phyloP scores from a whole-genome alignment of 2,797 vertebrate species.

The Platyrinchus mystaceus region DNA sequence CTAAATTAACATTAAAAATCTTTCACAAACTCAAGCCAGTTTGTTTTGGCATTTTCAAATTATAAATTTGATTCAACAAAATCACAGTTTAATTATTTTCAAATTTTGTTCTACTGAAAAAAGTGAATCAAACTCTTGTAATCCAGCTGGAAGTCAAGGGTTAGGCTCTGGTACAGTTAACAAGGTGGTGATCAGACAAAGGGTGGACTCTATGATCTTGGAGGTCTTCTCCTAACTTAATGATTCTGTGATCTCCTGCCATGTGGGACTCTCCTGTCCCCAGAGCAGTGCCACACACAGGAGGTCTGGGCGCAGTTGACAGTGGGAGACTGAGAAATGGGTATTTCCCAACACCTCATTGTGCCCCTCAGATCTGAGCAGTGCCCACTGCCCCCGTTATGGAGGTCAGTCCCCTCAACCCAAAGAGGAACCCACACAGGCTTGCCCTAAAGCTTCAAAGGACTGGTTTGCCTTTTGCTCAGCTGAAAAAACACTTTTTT shows the following conservation, averaged over 20 bases:
- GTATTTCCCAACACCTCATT: accelerated
- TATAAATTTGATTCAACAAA: background rate
- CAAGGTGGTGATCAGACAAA: background rate
- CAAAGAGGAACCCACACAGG: accelerated
- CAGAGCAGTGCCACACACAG: background rate
- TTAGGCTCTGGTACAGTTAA: background rate
- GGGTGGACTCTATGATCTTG: accelerated
- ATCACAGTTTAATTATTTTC: background rate
- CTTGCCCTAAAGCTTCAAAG: background rate
- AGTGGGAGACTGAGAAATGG: accelerated
- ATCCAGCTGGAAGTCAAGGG: background rate
- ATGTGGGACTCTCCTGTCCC: accelerated
- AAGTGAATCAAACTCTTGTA: background rate
- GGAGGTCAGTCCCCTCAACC: background rate
- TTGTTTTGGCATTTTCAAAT: background rate
- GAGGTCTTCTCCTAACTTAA: background rate
- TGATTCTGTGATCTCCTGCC: background rate
- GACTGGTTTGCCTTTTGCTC: background rate
- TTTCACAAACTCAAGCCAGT: background rate
- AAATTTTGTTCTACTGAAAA: background rate
- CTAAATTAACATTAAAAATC: background rate
- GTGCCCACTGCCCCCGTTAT: accelerated
- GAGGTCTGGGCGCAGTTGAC: background rate
- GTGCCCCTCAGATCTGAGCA: accelerated
- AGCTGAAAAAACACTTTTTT: background rate